Evolutionary conservation across 2,113 vertebrate genomes (phyloP).

Genomic region (Pterocles gutturalis): DNA sequence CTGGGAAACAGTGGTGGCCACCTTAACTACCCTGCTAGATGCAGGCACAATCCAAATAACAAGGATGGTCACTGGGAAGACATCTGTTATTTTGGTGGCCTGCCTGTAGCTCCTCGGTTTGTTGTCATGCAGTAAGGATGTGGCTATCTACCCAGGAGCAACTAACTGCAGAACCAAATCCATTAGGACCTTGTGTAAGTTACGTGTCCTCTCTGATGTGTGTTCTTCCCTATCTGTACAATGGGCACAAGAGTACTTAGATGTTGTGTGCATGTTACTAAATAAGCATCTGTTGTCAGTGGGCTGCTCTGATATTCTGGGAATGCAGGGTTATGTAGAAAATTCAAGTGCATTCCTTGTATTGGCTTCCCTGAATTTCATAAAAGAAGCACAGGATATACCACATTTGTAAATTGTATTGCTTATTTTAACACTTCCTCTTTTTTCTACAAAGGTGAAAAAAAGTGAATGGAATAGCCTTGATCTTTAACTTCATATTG

Average conservation of each 20-base stretch:
- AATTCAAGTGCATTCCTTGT: not conserved
- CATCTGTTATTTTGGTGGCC: not conserved
- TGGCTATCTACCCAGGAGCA: not conserved
- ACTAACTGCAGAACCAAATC: not conserved
- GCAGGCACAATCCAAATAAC: not conserved
- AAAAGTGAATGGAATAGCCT: not conserved
- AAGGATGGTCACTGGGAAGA: not conserved
- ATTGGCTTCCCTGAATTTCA: not conserved
- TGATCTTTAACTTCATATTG: not conserved
- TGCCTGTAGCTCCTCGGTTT: not conserved
- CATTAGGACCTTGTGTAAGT: not conserved
- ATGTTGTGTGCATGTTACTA: not conserved
- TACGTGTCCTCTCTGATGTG: accelerated
- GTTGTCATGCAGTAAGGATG: not conserved
- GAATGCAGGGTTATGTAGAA: not conserved
- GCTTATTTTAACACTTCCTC: not conserved
- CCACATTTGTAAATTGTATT: not conserved
- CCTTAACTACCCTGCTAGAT: not conserved
- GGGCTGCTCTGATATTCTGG: not conserved
- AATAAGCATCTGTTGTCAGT: not conserved
- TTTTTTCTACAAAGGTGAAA: not conserved
- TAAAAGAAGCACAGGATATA: not conserved
- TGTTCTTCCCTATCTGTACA: not conserved
- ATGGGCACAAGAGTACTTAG: not conserved
- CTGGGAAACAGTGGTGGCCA: accelerated